These are phyloP conservation scores for Standfussiana lucernea DNA, from an alignment of 2,888 invertebrate species.

Conservation along the genomic window DNA sequence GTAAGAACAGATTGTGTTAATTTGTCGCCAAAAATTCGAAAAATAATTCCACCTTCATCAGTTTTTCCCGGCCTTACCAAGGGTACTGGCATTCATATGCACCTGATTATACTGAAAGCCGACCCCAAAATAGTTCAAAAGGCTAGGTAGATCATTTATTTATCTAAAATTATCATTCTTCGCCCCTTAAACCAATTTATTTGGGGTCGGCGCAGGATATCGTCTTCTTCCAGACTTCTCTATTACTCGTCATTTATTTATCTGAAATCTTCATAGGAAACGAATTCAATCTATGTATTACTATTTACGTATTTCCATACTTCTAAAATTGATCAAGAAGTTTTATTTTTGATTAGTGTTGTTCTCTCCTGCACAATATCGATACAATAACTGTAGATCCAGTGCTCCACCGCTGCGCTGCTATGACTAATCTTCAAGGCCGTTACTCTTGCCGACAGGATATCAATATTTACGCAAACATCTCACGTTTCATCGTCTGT, in stretches of 20 bases:
- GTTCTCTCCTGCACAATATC: background rate
- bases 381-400: conserved; percentile 11
- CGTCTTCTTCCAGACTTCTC: too few species aligned
- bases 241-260: too few species aligned
- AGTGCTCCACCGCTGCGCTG: conserved; percentile 8
- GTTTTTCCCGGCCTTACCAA: background rate
- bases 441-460: conserved; percentile 58
- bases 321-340: background rate
- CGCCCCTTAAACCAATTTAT: too few species aligned
- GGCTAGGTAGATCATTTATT: background rate
- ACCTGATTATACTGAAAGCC: background rate
- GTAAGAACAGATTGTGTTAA: too few species aligned
- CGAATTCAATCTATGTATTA: background rate
- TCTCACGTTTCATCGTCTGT: conserved; percentile 56
- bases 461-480: conserved; percentile 56
- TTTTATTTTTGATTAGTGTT: background rate
- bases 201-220: too few species aligned
- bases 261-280: background rate
- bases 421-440: conserved; percentile 57
- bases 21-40: too few species aligned
- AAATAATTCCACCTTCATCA: background rate
- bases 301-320: background rate
- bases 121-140: background rate
- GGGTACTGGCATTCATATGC: background rate
- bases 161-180: background rate